These are phyloP conservation scores for Oryzias celebensis DNA, from an alignment of 2,113 vertebrate species.

Conservation along the genomic window DNA sequence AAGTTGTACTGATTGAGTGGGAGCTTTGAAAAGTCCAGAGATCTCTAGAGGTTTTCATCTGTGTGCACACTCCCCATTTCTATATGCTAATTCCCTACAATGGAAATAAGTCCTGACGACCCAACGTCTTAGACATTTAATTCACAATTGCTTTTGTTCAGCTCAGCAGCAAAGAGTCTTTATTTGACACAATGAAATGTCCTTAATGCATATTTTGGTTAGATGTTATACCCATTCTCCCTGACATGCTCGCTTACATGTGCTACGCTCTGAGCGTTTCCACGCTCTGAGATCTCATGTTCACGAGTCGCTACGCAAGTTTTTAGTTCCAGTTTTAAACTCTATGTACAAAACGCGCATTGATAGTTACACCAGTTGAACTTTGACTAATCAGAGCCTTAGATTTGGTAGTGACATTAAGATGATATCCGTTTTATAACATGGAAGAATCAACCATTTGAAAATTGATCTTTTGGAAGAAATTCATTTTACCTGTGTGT, in stretches of 20 bases:
- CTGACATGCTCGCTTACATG: background rate
- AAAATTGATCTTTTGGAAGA: background rate
- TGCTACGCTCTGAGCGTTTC: background rate
- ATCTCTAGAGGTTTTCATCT: constrained; percentile 19
- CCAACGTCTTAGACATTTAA: background rate
- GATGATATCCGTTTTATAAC: too few relatives aligned
- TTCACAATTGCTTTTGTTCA: constrained; percentile 1
- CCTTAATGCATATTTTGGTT: background rate
- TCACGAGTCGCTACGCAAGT: background rate
- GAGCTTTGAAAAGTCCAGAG: constrained; percentile 7
- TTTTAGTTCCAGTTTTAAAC: too few relatives aligned
- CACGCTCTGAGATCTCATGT: too few relatives aligned
- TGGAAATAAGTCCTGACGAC: constrained; percentile 6
- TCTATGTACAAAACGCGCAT: too few relatives aligned
- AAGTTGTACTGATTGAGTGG: constrained; percentile 7
- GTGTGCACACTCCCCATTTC: constrained; percentile 12
- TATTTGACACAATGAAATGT: background rate
- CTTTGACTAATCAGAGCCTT: too few relatives aligned
- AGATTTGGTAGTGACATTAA: too few relatives aligned
- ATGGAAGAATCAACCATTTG: too few relatives aligned
- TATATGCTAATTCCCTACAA: constrained; percentile 12
- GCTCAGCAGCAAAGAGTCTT: background rate
- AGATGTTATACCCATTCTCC: background rate
- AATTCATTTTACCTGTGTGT: too few relatives aligned
- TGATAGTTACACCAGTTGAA: too few relatives aligned